These are phyloP conservation scores for Nudaria mundana DNA, from an alignment of 2,888 invertebrate genomes.

Conservation along the genomic window DNA sequence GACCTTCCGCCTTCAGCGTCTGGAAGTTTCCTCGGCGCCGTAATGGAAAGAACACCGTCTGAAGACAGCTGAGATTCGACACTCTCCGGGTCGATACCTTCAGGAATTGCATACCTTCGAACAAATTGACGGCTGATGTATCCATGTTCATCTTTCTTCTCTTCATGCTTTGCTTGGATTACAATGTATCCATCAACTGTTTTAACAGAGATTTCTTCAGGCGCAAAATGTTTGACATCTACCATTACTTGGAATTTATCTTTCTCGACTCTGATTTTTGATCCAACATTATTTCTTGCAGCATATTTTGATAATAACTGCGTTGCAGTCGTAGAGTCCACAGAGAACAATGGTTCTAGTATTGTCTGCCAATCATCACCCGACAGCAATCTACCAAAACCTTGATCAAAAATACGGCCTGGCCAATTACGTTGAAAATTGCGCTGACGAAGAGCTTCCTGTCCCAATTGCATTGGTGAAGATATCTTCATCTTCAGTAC, in stretches of 20 bases:
- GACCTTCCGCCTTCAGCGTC: constrained; percentile 43
- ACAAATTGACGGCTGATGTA: constrained; percentile 86
- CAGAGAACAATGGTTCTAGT: too few relatives aligned
- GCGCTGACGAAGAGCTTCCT: constrained; percentile 34
- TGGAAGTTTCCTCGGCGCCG: constrained; percentile 73
- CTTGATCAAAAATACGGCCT: constrained; percentile 55
- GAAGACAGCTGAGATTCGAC: constrained; percentile 86
- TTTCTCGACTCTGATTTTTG: constrained; percentile 75
- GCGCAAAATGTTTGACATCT: constrained; percentile 88
- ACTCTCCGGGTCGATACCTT: constrained; percentile 83
- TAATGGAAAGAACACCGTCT: constrained; percentile 86
- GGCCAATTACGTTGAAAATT: constrained; percentile 29
- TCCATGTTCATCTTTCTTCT: constrained; percentile 86
- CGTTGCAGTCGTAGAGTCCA: too few relatives aligned
- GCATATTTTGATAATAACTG: constrained; percentile 49
- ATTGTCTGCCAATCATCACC: constrained; percentile 60
- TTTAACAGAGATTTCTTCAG: constrained; percentile 87
- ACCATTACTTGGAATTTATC: constrained; percentile 84
- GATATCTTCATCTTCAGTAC: constrained; percentile 45
- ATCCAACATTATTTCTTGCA: constrained; percentile 67
- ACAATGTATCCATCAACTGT: constrained; percentile 85
- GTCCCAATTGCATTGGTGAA: constrained; percentile 48
- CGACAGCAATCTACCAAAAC: constrained; percentile 61
- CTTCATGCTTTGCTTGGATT: constrained; percentile 88
- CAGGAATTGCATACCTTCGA: constrained; percentile 86